A percentile compares a stretch with the other conserved stretches of the same genome.
Evolutionary conservation across 2,888 invertebrate species (phyloP).

Genomic region (Ramazzottius varieornatus): DNA sequence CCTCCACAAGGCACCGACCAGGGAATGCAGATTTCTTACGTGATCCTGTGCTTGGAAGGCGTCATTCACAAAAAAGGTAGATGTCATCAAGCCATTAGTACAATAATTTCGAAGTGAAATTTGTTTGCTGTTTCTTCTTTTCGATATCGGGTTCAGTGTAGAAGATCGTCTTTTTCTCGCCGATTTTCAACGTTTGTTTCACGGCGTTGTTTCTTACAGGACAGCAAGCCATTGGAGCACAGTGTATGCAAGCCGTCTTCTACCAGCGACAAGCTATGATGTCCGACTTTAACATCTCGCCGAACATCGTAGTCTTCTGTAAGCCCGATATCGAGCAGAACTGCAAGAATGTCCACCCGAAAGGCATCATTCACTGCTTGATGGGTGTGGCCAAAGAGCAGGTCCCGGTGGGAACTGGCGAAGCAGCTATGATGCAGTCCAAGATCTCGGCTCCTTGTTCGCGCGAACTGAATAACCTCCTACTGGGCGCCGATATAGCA

Average conservation of each 20-base stretch:
- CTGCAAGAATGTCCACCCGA: conserved; percentile 3
- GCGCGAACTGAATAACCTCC: background rate
- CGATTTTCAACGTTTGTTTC: conserved; percentile 37
- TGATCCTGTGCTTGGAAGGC: conserved; percentile 63
- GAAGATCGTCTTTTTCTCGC: background rate
- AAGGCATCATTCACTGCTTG: conserved; percentile 1
- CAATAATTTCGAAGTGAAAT: background rate
- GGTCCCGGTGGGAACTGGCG: background rate
- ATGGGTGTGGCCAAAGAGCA: conserved; percentile 3
- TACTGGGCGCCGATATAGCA: background rate
- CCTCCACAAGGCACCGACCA: background rate
- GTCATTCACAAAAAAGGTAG: conserved; percentile 18
- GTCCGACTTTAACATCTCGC: conserved; percentile 26
- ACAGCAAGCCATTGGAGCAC: conserved; percentile 22
- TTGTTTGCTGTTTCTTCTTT: background rate
- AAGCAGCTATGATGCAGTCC: background rate
- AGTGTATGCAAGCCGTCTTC: conserved; percentile 63
- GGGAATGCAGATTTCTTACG: conserved; percentile 42
- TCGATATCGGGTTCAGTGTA: background rate
- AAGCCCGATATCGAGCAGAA: conserved; percentile 17
- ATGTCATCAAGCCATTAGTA: background rate
- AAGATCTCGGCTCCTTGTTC: background rate
- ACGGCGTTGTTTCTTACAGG: conserved; percentile 80
- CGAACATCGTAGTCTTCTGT: conserved; percentile 23
- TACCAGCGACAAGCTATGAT: conserved; percentile 45